Evolutionary conservation across 2,797 vertebrate species (phyloP).

Genomic region (Poeciliopsis turneri): DNA sequence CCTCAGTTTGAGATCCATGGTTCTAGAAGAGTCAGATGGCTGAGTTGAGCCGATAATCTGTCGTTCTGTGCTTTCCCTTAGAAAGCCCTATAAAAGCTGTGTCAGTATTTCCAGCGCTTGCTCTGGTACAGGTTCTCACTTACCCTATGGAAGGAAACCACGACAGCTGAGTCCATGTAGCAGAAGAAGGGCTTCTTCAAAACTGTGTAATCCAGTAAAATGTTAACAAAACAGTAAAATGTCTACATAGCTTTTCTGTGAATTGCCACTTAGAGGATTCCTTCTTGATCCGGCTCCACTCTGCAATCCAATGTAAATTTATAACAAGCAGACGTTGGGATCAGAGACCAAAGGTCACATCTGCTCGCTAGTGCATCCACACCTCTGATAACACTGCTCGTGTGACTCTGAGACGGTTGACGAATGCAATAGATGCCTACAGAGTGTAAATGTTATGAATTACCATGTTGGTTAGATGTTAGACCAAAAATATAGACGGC

Average conservation of each 20-base stretch:
- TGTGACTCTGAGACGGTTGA: background rate
- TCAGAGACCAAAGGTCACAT: conserved; percentile 78
- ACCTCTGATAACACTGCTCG: background rate
- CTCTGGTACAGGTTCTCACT: conserved; percentile 32
- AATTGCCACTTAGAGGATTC: conserved; percentile 34
- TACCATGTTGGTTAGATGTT: background rate
- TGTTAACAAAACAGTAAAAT: background rate
- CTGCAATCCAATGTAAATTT: conserved; percentile 86
- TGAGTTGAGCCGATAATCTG: conserved; percentile 12
- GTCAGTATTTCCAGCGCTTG: conserved; percentile 24
- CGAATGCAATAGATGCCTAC: background rate
- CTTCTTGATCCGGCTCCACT: conserved; percentile 42
- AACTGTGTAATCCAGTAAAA: background rate
- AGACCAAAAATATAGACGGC: background rate
- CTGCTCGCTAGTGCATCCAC: conserved; percentile 23
- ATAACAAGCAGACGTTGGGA: conserved; percentile 77
- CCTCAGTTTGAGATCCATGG: background rate
- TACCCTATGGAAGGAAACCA: conserved; percentile 12
- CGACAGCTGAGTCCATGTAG: conserved; percentile 18
- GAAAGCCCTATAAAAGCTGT: background rate
- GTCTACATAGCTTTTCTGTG: conserved; percentile 24
- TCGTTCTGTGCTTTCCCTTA: background rate
- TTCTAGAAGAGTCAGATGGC: conserved; percentile 1
- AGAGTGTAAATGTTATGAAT: background rate
- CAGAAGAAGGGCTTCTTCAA: conserved; percentile 7